phyloP scores from a whole-genome alignment of 2,113 vertebrate species.

The Indicator indicator region DNA sequence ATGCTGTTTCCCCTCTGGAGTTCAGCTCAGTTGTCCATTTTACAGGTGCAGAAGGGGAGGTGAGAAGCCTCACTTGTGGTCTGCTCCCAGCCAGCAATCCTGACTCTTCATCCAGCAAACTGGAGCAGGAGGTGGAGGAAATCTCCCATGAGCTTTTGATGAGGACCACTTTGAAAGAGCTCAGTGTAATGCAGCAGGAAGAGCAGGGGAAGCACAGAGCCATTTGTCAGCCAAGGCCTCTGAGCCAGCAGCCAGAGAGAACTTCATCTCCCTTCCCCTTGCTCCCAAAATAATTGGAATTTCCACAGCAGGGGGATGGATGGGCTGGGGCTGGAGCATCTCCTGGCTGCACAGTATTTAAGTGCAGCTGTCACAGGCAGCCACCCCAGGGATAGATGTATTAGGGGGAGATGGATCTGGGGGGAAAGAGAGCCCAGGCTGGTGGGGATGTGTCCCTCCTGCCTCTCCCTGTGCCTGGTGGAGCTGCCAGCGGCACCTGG shows the following conservation, averaged over 20 bases:
- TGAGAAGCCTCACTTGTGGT: neutral
- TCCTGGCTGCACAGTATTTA: neutral
- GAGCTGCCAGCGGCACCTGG: neutral
- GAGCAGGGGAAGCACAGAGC: neutral
- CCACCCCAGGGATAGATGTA: neutral
- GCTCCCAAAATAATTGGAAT: neutral
- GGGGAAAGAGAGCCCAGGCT: neutral
- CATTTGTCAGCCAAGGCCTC: neutral
- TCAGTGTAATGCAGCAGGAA: neutral
- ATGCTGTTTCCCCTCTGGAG: neutral
- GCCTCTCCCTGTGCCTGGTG: neutral
- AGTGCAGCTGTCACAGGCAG: neutral
- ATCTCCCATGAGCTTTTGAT: neutral
- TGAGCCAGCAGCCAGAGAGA: neutral
- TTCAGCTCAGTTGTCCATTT: fast-evolving
- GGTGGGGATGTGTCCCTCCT: neutral
- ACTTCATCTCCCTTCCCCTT: neutral
- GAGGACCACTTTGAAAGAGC: neutral
- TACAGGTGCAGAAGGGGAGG: neutral
- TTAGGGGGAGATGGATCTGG: neutral
- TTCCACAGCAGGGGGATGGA: neutral
- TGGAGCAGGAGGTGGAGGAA: neutral
- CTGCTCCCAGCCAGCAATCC: neutral
- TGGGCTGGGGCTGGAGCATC: neutral
- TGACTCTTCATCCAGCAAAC: neutral